Base-by-base conservation (phyloP, 2,113 vertebrate genomes). In the Vulpes vulpes region DNA sequence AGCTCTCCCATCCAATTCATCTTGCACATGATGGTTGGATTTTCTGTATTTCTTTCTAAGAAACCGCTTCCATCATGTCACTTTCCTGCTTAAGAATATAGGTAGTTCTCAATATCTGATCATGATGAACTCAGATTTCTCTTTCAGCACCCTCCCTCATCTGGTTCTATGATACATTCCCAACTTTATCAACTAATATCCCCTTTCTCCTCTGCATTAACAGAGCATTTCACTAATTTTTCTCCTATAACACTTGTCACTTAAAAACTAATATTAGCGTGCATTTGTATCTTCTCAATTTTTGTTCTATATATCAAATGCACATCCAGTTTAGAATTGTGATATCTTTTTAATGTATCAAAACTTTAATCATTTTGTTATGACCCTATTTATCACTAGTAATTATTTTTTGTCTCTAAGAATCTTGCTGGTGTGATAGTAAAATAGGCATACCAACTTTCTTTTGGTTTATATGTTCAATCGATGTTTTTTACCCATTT, bases 291-390 rank as follows among this genome's bases (percentile, higher is more conserved):
- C 38, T 76, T 89, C 79, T 94, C 25, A 43, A 19, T 60, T 73
- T 93, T 92, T 95, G 43, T 91, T 86, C 76, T 55, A 49, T 57
- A n/a, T 35, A 62, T 35, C 32, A 69, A 91, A 62, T 71, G 51
- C 17, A 57, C 25, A 55, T 71, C 30, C n/a, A 96, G 65, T 38
- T 84, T 91, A 67, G 32, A 80, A 51, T 43, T 73, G 25, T 89
- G 12, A 69, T 87, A 49, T 62, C 17, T 93, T 87, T 85, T 86
- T 91, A 95, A 84, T 62, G 1, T 55, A 85, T 51, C 59, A 79
- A 83, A 43, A 2, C 20, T 88, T 79, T 79, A 51, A n/a, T 79
- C 9, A 62, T 88, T 83, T 91, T 69, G 2, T 15, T 89, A 23
- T 88, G 38, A 94, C 4, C 53, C 5, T 87, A 81, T 93, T 85